Evolutionary conservation across 1,140 invertebrate genomes (phyloP), one percentile per base, ranked within the genome.

Genomic region (Drosophila littoralis): DNA sequence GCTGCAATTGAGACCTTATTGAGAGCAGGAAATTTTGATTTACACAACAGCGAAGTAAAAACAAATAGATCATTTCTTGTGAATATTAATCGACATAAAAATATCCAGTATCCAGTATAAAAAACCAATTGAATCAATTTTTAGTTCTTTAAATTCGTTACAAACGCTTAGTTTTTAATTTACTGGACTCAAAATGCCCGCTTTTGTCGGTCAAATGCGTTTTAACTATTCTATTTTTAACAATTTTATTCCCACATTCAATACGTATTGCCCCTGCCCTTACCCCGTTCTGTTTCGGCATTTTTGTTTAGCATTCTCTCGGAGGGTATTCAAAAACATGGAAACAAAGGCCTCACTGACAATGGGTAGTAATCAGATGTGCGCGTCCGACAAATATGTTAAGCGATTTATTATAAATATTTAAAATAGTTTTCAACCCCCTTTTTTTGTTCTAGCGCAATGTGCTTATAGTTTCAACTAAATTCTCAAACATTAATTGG

Each of bases 371-470:
- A 70, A 74, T 65, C 42, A 60, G 54, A 28, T 69, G 46, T 65
- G 69, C 70, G 79, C 43, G 42, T 50, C 50, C 59, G 79, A 71
- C 73, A 77, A 88, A 71, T 69, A 79, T 68, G 59, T 69, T 77
- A 64, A 50, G 55, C 67, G 59, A 72, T 72, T 76, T 78, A 70
- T 70, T 54, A 43, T 75, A 60, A 80, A 89, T 89, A 77, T 83
- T 83, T 89, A 72, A 89, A 88, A 74, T 77, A 70, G 60, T 79
- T 75, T 66, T 54, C 40, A 28, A 48, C 10, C 32, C 40, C 22
- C 22, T 28, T 28, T 28, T 28, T 28, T 28, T 28, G 22, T 22
- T 28, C 22, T 28, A 28, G 22, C 22, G 22, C n/a, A n/a, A 17
- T 9, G n/a, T 17, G 32, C 32, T 15, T 36, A 6, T 15, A 17